phyloP scores from a whole-genome alignment of 2,797 vertebrate species.

The Coregonus sp. region DNA sequence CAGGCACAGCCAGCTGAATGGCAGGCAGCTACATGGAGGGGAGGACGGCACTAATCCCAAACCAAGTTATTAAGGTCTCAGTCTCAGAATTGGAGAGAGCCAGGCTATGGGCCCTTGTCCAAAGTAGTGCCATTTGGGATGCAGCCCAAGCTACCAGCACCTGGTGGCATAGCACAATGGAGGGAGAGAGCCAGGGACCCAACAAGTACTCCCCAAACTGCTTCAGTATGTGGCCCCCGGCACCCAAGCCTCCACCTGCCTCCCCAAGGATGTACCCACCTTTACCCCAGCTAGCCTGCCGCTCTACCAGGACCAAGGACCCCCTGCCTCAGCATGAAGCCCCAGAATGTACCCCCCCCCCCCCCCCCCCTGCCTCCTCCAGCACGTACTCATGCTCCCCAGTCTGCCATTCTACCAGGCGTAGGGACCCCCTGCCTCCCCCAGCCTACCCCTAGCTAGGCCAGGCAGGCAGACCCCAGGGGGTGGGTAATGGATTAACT shows the following conservation, averaged over 20 bases:
- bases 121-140: background rate
- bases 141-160: background rate
- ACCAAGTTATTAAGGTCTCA: conserved; percentile 29
- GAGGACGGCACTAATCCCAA: conserved; percentile 33
- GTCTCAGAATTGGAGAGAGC: conserved; percentile 18
- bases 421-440: background rate
- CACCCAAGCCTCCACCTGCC: background rate
- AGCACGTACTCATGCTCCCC: background rate
- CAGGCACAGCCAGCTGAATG: conserved; percentile 6
- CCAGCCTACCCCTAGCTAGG: background rate
- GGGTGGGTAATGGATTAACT: conserved; percentile 7
- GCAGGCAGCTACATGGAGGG: conserved; percentile 4
- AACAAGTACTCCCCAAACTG: background rate
- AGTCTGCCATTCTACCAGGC: background rate
- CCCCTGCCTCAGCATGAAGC: background rate
- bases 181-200: conserved; percentile 10
- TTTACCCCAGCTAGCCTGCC: background rate
- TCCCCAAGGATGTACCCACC: background rate
- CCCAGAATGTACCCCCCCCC: background rate
- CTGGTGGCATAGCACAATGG: conserved; percentile 22
- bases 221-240: background rate
- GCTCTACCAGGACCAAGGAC: background rate
- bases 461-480: background rate
- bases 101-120: background rate
- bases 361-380: background rate